Evolutionary conservation across 2,888 invertebrate species (phyloP).

Genomic region (Pyrochroa serraticornis): DNA sequence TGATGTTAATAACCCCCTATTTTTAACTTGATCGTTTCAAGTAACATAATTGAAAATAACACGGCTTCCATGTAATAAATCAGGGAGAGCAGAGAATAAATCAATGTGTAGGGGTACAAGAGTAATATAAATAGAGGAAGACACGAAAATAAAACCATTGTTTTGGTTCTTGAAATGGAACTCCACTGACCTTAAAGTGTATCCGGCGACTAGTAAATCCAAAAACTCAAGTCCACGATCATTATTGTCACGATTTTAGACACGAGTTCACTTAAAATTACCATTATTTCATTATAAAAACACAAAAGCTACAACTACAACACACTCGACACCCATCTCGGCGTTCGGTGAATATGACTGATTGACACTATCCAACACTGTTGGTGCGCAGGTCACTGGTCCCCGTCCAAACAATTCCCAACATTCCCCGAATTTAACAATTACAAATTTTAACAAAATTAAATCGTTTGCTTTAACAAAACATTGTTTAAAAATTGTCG

Average conservation of each 20-base stretch:
- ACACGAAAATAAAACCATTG: conserved; percentile 26
- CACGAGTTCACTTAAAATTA: conserved; percentile 55
- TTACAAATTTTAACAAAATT: neutral
- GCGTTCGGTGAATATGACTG: conserved; percentile 48
- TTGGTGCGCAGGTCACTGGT: conserved; percentile 23
- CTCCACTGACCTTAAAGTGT: conserved; percentile 35
- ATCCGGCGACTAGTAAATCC: conserved; percentile 45
- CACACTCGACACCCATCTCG: conserved; percentile 52
- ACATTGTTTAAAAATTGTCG: no score
- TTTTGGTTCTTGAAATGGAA: conserved; percentile 4
- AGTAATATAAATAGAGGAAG: conserved; percentile 20
- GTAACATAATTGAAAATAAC: conserved; percentile 7
- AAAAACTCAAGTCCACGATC: conserved; percentile 49
- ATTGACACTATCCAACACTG: conserved; percentile 26
- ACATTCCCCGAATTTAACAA: neutral
- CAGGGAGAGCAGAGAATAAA: conserved; percentile 16
- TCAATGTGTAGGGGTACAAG: conserved; percentile 21
- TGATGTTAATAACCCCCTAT: no score
- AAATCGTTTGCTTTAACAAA: neutral
- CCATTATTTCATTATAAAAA: conserved; percentile 48
- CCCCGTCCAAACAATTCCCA: neutral
- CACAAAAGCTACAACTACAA: conserved; percentile 46
- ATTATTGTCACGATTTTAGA: conserved; percentile 59
- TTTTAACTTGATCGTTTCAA: no score
- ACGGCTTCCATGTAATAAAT: conserved; percentile 2